Evolutionary conservation across 2,888 invertebrate genomes (phyloP).

Genomic region (Limnephilus rhombicus): DNA sequence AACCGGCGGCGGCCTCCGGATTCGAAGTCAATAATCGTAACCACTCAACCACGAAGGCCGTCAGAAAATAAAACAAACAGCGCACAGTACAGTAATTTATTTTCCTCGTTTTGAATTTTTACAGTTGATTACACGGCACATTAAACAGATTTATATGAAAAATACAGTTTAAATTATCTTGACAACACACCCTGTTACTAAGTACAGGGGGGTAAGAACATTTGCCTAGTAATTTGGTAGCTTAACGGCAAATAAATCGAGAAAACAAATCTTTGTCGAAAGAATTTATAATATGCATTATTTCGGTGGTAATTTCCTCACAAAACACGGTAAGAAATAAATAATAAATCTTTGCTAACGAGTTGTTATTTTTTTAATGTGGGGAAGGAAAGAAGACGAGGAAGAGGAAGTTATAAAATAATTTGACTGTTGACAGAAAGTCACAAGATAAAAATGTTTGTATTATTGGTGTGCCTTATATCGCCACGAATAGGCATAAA

Average conservation of each 20-base stretch:
- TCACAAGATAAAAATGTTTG: no score
- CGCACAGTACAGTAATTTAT: neutral
- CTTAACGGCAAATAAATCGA: conserved; percentile 32
- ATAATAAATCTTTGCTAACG: neutral
- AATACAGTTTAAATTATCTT: neutral
- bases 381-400: no score
- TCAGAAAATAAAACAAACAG: neutral
- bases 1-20: no score
- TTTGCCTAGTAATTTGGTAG: conserved; percentile 42
- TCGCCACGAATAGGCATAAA: no score
- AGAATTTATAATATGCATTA: conserved; percentile 26
- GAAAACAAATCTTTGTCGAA: conserved; percentile 43
- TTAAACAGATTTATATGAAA: neutral
- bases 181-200: neutral
- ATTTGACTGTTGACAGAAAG: no score
- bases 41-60: no score
- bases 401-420: no score
- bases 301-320: neutral
- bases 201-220: conserved; percentile 23
- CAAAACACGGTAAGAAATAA: neutral
- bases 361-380: neutral
- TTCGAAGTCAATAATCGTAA: no score
- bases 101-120: neutral
- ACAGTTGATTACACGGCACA: neutral
- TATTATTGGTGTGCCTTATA: no score